Conservation (phyloP, 2,888 invertebrate species). For the Drosophila bunnanda region DNA sequence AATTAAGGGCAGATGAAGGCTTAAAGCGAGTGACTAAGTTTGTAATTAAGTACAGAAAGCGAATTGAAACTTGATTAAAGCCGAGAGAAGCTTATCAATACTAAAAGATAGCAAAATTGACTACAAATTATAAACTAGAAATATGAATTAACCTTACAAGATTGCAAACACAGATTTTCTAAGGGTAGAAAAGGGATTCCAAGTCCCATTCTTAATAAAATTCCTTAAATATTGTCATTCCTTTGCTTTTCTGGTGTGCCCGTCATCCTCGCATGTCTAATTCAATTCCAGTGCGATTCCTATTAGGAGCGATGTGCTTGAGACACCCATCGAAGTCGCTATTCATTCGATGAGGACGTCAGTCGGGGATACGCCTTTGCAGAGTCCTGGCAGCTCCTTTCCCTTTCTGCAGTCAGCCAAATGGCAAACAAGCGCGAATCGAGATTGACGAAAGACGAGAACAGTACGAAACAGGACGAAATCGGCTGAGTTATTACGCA, state of each 20-base stretch:
- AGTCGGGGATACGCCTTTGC: conserved; percentile 29
- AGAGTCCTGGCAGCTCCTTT: conserved; percentile 17
- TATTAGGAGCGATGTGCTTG: conserved; percentile 30
- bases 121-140: no score
- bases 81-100: background rate
- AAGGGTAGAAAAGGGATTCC: background rate
- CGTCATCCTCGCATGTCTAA: conserved; percentile 34
- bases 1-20: background rate
- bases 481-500: conserved; percentile 69
- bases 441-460: conserved; percentile 26
- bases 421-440: conserved; percentile 49
- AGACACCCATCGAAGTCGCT: conserved; percentile 46
- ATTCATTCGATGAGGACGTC: conserved; percentile 24
- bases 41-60: background rate
- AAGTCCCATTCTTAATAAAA: background rate
- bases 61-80: background rate
- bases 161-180: background rate
- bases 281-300: conserved; percentile 39
- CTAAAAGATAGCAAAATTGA: background rate
- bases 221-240: background rate
- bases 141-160: background rate
- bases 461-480: conserved; percentile 8
- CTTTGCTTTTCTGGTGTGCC: conserved; percentile 9
- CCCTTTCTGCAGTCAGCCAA: conserved; percentile 28
- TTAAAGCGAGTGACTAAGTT: background rate